Evolutionary conservation across 1,140 invertebrate genomes (phyloP).

Genomic region (Bradysia coprophila): DNA sequence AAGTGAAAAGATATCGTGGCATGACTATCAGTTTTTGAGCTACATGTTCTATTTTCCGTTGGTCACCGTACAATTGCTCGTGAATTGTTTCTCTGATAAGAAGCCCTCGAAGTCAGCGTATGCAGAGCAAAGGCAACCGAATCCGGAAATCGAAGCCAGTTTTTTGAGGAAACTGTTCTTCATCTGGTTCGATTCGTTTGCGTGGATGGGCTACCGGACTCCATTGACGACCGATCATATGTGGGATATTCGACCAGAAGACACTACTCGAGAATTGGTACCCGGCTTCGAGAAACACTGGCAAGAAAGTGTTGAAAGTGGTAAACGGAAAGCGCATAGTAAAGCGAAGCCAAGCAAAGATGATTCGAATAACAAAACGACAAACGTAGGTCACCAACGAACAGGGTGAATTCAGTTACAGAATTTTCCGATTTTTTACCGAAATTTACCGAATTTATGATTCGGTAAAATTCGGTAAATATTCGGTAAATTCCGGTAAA

Average conservation of each 20-base stretch:
- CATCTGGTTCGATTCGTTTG: neutral
- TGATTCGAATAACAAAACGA: too few relatives aligned
- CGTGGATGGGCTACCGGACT: neutral
- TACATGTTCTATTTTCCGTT: neutral
- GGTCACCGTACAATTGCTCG: neutral
- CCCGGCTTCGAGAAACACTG: neutral
- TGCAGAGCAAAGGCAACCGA: constrained; percentile 21
- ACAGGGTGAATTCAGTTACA: too few relatives aligned
- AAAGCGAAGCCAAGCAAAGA: too few relatives aligned
- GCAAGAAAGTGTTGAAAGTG: constrained; percentile 19
- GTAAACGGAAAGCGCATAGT: too few relatives aligned
- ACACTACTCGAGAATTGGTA: neutral
- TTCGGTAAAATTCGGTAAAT: too few relatives aligned
- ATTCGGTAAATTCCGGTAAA: too few relatives aligned
- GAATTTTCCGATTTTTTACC: too few relatives aligned
- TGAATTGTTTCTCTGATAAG: constrained; percentile 1
- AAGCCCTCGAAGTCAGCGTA: neutral
- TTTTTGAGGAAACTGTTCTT: constrained; percentile 1
- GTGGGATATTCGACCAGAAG: neutral
- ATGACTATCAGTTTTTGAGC: constrained; percentile 1
- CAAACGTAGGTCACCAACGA: too few relatives aligned
- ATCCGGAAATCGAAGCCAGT: constrained; percentile 1
- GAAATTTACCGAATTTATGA: too few relatives aligned
- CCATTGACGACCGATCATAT: neutral
- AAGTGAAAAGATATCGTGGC: neutral